Conservation (phyloP, 2,888 invertebrate genomes). For the Omphaloscelis lunosa region DNA sequence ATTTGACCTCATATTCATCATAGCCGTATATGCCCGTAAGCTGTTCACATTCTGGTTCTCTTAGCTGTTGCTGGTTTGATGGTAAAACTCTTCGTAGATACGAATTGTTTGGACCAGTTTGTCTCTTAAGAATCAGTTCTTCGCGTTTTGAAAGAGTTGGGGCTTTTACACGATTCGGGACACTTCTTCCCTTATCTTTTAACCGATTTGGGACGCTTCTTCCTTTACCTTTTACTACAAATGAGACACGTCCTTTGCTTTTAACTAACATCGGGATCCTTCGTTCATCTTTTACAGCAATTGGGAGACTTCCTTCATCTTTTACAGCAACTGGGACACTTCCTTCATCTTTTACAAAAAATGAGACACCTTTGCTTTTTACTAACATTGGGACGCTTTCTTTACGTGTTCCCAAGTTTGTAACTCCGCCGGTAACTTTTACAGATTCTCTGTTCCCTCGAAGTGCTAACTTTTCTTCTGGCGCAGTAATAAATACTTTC, state of each 20-base stretch:
- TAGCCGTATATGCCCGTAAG: not conserved
- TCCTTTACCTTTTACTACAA: slow-evolving; percentile 1
- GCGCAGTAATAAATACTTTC: not conserved
- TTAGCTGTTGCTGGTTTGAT: not conserved
- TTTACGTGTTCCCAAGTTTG: slow-evolving; percentile 2
- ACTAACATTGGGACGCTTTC: not conserved
- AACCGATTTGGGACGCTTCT: not conserved
- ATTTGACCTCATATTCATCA: slow-evolving; percentile 25
- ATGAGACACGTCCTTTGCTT: not conserved
- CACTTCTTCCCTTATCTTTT: slow-evolving; percentile 7
- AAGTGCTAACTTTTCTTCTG: not conserved
- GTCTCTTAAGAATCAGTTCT: slow-evolving; percentile 4
- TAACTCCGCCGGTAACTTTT: slow-evolving; percentile 4
- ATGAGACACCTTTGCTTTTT: slow-evolving; percentile 4
- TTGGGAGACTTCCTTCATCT: not conserved
- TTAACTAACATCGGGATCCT: not conserved
- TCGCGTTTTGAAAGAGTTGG: not conserved
- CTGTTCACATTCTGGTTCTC: not conserved
- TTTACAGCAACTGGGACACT: not conserved
- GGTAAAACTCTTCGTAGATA: not conserved
- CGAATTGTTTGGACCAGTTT: not conserved
- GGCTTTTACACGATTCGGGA: not conserved
- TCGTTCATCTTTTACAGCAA: slow-evolving; percentile 2
- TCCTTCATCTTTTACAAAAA: not conserved
- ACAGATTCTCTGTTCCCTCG: slow-evolving; percentile 2